Conservation (phyloP, 1,140 invertebrate genomes). For the Diorhabda sublineata region DNA sequence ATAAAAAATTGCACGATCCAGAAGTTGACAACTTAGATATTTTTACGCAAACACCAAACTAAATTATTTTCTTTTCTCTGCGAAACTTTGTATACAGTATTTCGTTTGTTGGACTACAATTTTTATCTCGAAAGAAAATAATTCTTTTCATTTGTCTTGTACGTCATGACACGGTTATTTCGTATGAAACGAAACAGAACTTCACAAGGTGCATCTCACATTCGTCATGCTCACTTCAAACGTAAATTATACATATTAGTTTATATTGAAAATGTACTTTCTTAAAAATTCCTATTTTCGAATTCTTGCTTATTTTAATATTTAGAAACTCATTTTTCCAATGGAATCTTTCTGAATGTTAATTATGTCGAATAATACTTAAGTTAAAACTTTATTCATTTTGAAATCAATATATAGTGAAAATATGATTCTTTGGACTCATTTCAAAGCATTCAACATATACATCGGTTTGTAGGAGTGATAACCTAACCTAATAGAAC, state of each 20-base stretch:
- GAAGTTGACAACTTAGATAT: conserved; percentile 9
- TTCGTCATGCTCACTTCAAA: not conserved
- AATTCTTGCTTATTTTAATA: too few species aligned
- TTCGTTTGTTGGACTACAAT: conserved; percentile 2
- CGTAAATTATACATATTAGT: not conserved
- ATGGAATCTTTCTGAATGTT: too few species aligned
- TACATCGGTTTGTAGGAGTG: too few species aligned
- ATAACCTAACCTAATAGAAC: too few species aligned
- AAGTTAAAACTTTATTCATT: too few species aligned
- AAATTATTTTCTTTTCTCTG: not conserved
- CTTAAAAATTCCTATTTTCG: too few species aligned
- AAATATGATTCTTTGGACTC: too few species aligned
- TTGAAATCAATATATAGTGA: too few species aligned
- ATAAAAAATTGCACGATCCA: conserved; percentile 15
- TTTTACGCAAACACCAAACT: conserved; percentile 4
- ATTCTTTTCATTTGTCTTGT: not conserved
- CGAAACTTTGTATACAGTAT: not conserved
- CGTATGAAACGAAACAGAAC: not conserved
- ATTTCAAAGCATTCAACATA: too few species aligned
- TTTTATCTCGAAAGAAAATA: not conserved
- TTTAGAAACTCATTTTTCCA: too few species aligned
- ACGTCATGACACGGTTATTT: not conserved
- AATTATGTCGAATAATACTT: too few species aligned
- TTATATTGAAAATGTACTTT: not conserved
- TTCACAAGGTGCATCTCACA: not conserved